Evolutionary conservation across 2,888 invertebrate genomes (phyloP).

Genomic region (Drepana falcataria): DNA sequence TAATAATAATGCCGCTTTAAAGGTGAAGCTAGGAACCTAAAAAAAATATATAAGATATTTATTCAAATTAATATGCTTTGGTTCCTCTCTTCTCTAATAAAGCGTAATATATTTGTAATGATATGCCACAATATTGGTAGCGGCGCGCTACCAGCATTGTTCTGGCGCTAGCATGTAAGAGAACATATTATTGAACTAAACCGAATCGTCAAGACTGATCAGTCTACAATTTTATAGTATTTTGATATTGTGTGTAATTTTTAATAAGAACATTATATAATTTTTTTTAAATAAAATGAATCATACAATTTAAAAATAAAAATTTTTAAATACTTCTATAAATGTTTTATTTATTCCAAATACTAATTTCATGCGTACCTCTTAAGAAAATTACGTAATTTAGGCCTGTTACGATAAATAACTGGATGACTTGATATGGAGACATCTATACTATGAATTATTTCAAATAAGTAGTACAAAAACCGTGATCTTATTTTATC

Average conservation of each 20-base stretch:
- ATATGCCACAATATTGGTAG: conserved; percentile 49
- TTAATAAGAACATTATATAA: conserved; percentile 14
- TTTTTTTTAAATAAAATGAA: conserved; percentile 7
- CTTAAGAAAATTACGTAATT: neutral
- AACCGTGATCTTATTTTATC: neutral
- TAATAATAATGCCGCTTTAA: neutral
- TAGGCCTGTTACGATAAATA: conserved; percentile 8
- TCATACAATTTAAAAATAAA: conserved; percentile 2
- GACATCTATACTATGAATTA: conserved; percentile 3
- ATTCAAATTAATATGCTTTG: no score
- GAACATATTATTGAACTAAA: conserved; percentile 23
- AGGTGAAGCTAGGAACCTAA: neutral
- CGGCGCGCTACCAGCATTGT: conserved; percentile 47
- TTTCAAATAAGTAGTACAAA: neutral
- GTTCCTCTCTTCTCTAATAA: neutral
- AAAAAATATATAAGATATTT: neutral
- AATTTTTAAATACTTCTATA: conserved; percentile 10
- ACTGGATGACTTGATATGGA: conserved; percentile 21
- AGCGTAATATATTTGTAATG: neutral
- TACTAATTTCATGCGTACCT: conserved; percentile 1
- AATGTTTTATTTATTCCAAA: conserved; percentile 7
- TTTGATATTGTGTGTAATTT: conserved; percentile 24
- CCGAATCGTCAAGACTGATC: conserved; percentile 32
- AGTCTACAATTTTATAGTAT: conserved; percentile 44
- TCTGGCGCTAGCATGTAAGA: conserved; percentile 49